phyloP scores from a whole-genome alignment of 2,797 vertebrate genomes.

The Anguilla anguilla region DNA sequence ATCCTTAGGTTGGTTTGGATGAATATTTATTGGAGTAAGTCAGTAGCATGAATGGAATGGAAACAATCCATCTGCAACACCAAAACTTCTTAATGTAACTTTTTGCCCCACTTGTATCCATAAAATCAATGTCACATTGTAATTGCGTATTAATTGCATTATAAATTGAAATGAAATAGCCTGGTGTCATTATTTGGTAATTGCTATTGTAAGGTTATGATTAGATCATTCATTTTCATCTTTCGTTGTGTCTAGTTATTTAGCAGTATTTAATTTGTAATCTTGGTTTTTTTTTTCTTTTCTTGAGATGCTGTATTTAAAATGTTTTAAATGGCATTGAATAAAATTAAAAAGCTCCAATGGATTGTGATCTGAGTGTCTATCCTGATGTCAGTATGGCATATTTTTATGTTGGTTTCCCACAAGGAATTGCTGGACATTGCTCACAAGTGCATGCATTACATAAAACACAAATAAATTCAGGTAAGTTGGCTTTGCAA shows the following conservation, averaged over 20 bases:
- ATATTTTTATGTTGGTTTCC: neutral
- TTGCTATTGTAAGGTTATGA: slow-evolving; percentile 15
- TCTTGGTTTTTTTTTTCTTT: neutral
- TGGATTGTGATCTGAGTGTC: neutral
- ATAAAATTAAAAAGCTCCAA: neutral
- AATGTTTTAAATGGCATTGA: neutral
- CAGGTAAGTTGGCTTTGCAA: neutral
- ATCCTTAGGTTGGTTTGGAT: neutral
- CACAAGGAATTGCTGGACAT: neutral
- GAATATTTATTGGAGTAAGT: neutral
- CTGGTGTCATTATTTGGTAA: slow-evolving; percentile 9
- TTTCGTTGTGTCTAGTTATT: neutral
- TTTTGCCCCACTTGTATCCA: slow-evolving; percentile 6
- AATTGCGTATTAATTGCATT: slow-evolving; percentile 14
- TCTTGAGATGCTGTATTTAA: neutral
- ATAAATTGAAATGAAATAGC: slow-evolving; percentile 20
- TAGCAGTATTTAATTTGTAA: neutral
- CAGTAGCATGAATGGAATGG: neutral
- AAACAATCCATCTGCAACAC: neutral
- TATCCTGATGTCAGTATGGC: neutral
- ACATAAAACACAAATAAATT: neutral
- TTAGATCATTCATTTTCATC: slow-evolving; percentile 14
- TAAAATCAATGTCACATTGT: slow-evolving; percentile 20
- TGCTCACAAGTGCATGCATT: neutral
- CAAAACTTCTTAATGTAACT: neutral